Conservation (phyloP, 2,113 vertebrate genomes). For the Archilochus colubris region DNA sequence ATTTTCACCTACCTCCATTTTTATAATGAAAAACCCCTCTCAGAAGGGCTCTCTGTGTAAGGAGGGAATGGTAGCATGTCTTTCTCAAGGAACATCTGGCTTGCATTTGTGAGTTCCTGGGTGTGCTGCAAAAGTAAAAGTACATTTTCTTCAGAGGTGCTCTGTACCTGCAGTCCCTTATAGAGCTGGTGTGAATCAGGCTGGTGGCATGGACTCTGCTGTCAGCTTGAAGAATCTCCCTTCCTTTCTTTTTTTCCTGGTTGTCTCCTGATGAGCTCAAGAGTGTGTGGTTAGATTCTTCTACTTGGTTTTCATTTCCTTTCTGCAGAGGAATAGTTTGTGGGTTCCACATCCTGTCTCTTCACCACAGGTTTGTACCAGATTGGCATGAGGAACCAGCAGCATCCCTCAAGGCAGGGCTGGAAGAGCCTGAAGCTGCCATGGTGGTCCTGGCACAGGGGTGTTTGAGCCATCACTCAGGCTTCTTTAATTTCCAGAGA, state of each 20-base stretch:
- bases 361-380: slow-evolving; percentile 18
- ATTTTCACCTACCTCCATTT: neutral
- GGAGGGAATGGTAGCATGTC: neutral
- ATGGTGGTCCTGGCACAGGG: neutral
- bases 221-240: neutral
- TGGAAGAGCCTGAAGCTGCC: neutral
- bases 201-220: neutral
- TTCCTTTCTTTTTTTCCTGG: neutral
- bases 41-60: neutral
- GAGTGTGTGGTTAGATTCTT: slow-evolving; percentile 35
- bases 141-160: rapidly evolving
- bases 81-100: neutral
- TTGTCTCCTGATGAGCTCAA: neutral
- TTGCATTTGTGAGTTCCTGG: neutral
- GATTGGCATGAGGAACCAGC: neutral
- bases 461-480: neutral
- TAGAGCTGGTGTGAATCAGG: neutral
- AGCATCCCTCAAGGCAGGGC: neutral
- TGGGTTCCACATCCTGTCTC: slow-evolving; percentile 48
- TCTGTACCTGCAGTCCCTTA: neutral
- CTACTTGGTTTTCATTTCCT: slow-evolving; percentile 59
- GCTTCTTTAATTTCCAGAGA: neutral
- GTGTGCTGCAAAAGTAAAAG: neutral
- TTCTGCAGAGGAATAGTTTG: slow-evolving; percentile 51
- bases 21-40: neutral